These are phyloP conservation scores for Chironex yamaguchii DNA, from an alignment of 30 jellyfish, hydroid and myxozoan species.

Conservation along the genomic window DNA sequence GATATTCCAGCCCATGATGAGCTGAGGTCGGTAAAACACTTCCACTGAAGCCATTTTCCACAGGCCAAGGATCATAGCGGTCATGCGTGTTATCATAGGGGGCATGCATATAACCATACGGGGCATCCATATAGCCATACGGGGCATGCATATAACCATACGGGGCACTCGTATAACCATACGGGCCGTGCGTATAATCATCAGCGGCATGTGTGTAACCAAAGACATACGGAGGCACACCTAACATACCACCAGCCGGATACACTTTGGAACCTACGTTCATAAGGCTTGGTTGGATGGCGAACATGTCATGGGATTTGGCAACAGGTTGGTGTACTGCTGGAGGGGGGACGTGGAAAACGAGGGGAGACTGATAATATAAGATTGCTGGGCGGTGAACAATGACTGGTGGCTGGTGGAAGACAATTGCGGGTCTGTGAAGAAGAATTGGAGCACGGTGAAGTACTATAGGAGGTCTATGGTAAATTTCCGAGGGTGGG, in stretches of 20 bases:
- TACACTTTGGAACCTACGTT: conserved; percentile 18
- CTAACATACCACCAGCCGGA: conserved; percentile 1
- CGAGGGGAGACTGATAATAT: conserved; percentile 46
- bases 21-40: not conserved
- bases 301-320: conserved; percentile 32
- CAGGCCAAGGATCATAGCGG: not conserved
- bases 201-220: conserved; percentile 15
- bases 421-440: conserved; percentile 63
- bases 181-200: not conserved
- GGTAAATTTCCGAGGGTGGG: conserved; percentile 60
- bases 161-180: not conserved
- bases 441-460: conserved; percentile 64
- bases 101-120: too few relatives aligned
- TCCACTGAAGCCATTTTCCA: too few relatives aligned
- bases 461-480: conserved; percentile 34
- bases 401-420: conserved; percentile 67
- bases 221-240: not conserved
- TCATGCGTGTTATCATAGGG: not conserved
- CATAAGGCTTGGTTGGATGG: conserved; percentile 1
- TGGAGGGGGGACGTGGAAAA: conserved; percentile 56
- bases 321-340: conserved; percentile 33
- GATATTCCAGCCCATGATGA: not conserved
- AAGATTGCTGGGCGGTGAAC: conserved; percentile 58
- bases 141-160: not conserved
- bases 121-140: not conserved